Base-by-base conservation (phyloP, 2,113 vertebrate species). In the Chionomys nivalis region DNA sequence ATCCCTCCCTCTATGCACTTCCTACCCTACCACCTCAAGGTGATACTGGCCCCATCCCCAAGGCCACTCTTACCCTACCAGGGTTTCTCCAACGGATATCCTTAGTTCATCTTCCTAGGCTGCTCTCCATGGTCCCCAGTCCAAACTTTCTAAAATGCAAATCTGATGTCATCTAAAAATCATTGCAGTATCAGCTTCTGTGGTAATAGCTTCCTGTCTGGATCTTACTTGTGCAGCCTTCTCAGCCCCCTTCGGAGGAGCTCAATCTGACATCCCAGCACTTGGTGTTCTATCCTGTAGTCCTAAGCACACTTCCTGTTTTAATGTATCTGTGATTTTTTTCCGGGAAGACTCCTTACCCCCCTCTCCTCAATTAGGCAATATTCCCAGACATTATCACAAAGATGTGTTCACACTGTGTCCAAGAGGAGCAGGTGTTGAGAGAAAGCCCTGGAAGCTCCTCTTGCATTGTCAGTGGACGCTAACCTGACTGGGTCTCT, bases 291-390 rank as follows among this genome's bases (percentile, higher is more conserved):
- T 94, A 75, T 87, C 7, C 55, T 72, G 13, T 17, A 26, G n/a
- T 81, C 28, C n/a, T 63, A 1, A 49, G 33, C 0, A 7, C 7
- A 39, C 17, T 49, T 81, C 10, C 72, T 55, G 12, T 82, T 66
- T 88, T 88, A 63, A 49, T 1, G 79, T 66, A 19, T 23, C 66
- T 33, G n/a, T 44, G 42, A 72, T 90, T 93, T 96, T 96, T 19
- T 75, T 81, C 36, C 36, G 33, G 58, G 58, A 94, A 79, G 77
- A 8, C 3, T 55, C 33, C 19, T 16, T 28, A 68, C 3, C 42
- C 33, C 31, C 65, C 73, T 61, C 70, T 42, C 7, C 61, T 90
- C 61, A 89, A 0, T 89, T 73, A 83, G 90, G 39, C 14, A 17
- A 44, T 58, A n/a, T 73, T 82, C 5, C 24, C 11, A 39, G 47